These are phyloP conservation scores for Spicauda simplicius DNA, from an alignment of 2,888 invertebrate species.

Conservation along the genomic window DNA sequence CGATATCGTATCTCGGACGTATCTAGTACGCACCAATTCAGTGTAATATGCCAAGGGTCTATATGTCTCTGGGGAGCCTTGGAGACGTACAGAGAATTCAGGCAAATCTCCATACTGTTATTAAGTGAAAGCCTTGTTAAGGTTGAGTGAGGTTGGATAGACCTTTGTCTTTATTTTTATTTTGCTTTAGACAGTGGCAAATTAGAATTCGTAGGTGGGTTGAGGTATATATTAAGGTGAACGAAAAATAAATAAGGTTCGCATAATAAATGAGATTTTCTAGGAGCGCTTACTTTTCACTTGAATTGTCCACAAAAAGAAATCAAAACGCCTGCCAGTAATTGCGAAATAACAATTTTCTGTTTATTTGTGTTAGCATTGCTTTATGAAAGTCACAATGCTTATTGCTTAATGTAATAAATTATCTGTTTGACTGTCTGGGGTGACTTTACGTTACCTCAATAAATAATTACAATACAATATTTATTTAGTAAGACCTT, in stretches of 20 bases:
- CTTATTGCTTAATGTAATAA: too few species aligned
- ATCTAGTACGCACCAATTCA: neutral
- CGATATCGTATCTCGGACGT: neutral
- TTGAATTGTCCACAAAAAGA: too few species aligned
- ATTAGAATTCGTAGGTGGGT: neutral
- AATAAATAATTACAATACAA: too few species aligned
- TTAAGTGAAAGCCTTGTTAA: neutral
- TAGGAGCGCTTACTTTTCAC: too few species aligned
- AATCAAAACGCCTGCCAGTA: too few species aligned
- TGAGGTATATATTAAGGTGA: neutral
- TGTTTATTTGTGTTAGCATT: too few species aligned
- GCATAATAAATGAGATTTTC: neutral
- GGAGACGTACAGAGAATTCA: neutral
- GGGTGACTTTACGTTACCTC: too few species aligned
- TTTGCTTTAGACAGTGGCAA: slow-evolving; percentile 11
- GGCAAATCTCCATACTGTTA: slow-evolving; percentile 5
- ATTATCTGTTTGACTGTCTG: too few species aligned
- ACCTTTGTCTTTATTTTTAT: slow-evolving; percentile 8
- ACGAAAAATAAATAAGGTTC: neutral
- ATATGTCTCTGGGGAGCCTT: neutral
- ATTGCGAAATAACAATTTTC: too few species aligned
- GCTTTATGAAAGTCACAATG: too few species aligned
- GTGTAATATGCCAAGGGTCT: neutral
- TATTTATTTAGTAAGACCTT: too few species aligned
- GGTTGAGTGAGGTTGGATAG: slow-evolving; percentile 20